Evolutionary conservation across 1,140 invertebrate genomes (phyloP), one percentile per base, ranked within the genome.

Genomic region (Helicoverpa armigera): DNA sequence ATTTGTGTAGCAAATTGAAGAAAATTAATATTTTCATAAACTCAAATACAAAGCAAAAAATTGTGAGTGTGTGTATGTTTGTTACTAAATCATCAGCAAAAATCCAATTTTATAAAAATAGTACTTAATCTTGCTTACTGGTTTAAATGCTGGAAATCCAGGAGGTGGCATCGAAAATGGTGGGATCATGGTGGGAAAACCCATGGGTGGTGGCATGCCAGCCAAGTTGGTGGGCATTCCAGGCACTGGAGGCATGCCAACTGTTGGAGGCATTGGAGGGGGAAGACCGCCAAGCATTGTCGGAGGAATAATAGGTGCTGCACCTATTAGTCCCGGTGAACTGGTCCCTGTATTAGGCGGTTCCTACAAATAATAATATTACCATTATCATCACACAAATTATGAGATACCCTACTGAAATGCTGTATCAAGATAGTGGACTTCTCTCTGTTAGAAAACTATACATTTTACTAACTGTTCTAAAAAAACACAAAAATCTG

Each of bases 141-240:
- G 91, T 89, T 94, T 96, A 89, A 89, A 96, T 82, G 81, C 90
- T n/a, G 96, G 96, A 92, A 97, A 97, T 60, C 97, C 97, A 48
- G 97, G 97, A 31, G 97, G 97, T 69, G 97, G 97, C 86, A 98
- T 96, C 69, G 96, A 97, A 93, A 97, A 98, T 56, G 96, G 96
- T 60, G 97, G 96, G 89, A 97, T 96, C 88, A 97, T 96, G 9
- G 97, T 96, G n/a, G 97, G 96, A 88, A 96, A 97, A 23, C 95
- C 95, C 83, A 96, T 95, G 60, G 97, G 95, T 48, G 96, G 95
- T 76, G 96, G 95, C 82, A 97, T 94, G 56, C 93, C 92, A 35
- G 88, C 84, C 86, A 95, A 87, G 58, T 84, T 89, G 3, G 92
- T 89, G 29, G 93, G 89, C 77, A 94, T 83, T 2, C 90, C 90